phyloP scores from a whole-genome alignment of 2,888 invertebrate genomes.

The Cremastinae sp. region DNA sequence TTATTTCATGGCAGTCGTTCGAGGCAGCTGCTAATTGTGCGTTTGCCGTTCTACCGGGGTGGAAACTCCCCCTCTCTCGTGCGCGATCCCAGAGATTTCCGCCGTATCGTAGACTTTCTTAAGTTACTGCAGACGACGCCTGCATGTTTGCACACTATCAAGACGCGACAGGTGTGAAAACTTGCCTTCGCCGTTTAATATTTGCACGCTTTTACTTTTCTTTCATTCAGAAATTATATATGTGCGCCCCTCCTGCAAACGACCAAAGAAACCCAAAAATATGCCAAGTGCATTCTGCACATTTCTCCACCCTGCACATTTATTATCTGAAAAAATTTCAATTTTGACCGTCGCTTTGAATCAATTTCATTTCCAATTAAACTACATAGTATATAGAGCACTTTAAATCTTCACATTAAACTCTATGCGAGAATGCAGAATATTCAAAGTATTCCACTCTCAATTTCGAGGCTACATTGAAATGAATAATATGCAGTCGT shows the following conservation, averaged over 20 bases:
- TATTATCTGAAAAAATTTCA: no score
- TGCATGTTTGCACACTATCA: conserved; percentile 52
- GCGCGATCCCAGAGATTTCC: conserved; percentile 18
- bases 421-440: neutral
- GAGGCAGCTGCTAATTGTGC: conserved; percentile 74
- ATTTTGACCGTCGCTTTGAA: no score
- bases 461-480: no score
- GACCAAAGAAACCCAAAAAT: no score
- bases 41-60: conserved; percentile 60
- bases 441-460: neutral
- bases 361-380: no score
- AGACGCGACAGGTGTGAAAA: conserved; percentile 58
- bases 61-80: conserved; percentile 52
- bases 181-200: conserved; percentile 46
- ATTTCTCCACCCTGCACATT: no score
- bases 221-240: conserved; percentile 32
- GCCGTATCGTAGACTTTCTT: conserved; percentile 52
- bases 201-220: conserved; percentile 47
- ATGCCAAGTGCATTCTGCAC: no score
- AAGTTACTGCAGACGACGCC: conserved; percentile 48
- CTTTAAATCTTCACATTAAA: no score
- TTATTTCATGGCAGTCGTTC: conserved; percentile 71
- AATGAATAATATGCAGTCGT: no score
- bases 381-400: no score
- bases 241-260: conserved; percentile 21